Base-by-base conservation (phyloP, 2,888 invertebrate genomes). In the Drosophila kanekoi region DNA sequence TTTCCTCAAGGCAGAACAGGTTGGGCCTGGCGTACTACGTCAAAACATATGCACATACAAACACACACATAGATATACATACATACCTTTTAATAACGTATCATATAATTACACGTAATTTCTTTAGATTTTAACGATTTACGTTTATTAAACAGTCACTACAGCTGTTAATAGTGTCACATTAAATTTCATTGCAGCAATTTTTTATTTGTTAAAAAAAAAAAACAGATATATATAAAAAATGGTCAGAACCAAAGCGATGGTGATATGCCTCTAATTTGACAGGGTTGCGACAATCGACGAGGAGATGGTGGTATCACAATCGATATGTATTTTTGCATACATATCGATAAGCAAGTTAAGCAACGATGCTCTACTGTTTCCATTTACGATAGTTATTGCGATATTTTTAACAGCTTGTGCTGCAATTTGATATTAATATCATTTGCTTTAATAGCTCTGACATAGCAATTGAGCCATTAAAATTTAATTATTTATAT, bases 61-160 rank as follows among this genome's bases (percentile, higher is more conserved):
- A 54, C 43, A 14, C 10, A 44, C 9, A 52, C 10, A 44, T 32
- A 73, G 64, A 73, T 72, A 60, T 72, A 77, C 73, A 73, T 71
- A 73, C 77, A 60, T 72, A 77, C 73, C 77, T 73, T 57, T 20
- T 44, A 40, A 33, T 38, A 53, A 20, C 33, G 54, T 32, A 51
- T 68, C 49, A 68, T 51, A 61, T 45, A 37, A 28, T 28, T 11
- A 13, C 61, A 74, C 69, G 52, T 62, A 71, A 44, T 40, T 49
- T 35, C 9, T n/a, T 28, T 41, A 11, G 11, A 37, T 20, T 43
- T 6, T 4, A 13, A 13, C 10, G 38, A 41, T 32, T 9, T 11
- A 54, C 11, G 11, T 51, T 32, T 16, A 28, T 14, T 37, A 35
- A 70, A 44, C 14, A 33, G 8, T 4, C 32, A 61, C 14, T 43